Conservation (phyloP, 2,888 invertebrate genomes). For the Crossocerus cetratus region DNA sequence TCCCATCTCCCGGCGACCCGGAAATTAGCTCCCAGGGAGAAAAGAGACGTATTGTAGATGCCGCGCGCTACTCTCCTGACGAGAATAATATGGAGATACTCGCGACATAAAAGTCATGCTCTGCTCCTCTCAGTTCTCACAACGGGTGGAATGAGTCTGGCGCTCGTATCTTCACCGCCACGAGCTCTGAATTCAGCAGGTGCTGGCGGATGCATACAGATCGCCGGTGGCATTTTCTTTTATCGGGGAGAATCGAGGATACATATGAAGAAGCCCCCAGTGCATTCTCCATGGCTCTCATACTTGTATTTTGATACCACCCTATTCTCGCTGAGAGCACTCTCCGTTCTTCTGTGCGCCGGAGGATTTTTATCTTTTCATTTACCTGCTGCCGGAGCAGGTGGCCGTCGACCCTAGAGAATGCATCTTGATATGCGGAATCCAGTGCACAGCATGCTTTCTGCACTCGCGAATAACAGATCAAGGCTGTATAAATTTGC, state of each 20-base stretch:
- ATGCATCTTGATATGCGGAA: too few relatives aligned
- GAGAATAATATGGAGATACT: background rate
- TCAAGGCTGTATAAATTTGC: too few relatives aligned
- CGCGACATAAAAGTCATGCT: conserved; percentile 6
- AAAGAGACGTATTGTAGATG: background rate
- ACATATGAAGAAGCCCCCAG: conserved; percentile 22
- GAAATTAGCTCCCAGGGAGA: background rate
- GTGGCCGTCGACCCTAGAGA: too few relatives aligned
- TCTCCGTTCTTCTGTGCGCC: conserved; percentile 8
- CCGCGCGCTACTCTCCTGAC: background rate
- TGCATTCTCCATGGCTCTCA: conserved; percentile 27
- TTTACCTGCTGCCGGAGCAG: background rate
- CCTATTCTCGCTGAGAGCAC: conserved; percentile 9
- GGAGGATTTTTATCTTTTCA: conserved; percentile 27
- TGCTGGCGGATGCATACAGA: background rate
- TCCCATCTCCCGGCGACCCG: too few relatives aligned
- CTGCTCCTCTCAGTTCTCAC: conserved; percentile 13
- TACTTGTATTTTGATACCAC: conserved; percentile 17
- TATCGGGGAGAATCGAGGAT: conserved; percentile 39
- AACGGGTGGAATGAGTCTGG: conserved; percentile 8
- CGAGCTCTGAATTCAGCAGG: background rate
- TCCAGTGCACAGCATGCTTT: too few relatives aligned
- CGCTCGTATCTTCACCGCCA: background rate
- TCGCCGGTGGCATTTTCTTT: conserved; percentile 33
- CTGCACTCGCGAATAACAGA: too few relatives aligned